Percentiles rank a stretch among this genome's conserved stretches.
phyloP scores from a whole-genome alignment of 2,113 vertebrate species.

The Microtus richardsoni region DNA sequence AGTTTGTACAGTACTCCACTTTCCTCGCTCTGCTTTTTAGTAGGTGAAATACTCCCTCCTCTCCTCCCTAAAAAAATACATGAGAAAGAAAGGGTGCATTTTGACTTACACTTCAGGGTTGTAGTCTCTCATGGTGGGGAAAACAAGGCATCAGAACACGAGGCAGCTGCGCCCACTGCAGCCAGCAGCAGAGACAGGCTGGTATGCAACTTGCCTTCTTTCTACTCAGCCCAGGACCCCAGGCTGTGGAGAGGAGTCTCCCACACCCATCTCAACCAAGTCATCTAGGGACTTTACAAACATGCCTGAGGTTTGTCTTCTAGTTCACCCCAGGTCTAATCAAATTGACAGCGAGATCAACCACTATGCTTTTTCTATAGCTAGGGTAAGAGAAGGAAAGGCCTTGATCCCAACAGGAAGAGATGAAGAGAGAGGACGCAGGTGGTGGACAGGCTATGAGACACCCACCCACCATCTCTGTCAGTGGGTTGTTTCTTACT shows the following conservation, averaged over 20 bases:
- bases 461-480: no score
- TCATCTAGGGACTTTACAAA: no score
- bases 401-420: accelerated
- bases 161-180: neutral
- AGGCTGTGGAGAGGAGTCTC: neutral
- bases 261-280: neutral
- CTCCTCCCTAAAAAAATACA: neutral
- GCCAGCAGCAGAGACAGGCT: no score
- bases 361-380: neutral
- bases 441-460: accelerated
- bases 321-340: neutral
- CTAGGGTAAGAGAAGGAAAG: accelerated
- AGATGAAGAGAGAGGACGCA: no score
- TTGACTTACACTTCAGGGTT: neutral
- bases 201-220: neutral
- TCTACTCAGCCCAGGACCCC: neutral
- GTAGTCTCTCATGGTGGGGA: neutral
- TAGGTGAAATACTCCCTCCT: accelerated
- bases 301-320: neutral
- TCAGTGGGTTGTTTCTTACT: accelerated
- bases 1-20: accelerated
- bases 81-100: neutral
- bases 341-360: neutral
- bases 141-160: no score
- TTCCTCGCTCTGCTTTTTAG: accelerated